Evolutionary conservation across 37 sponge, comb jelly and placozoan species (phyloP), one percentile per base, ranked within the genome.

Genomic region (Hormiphora californensis): DNA sequence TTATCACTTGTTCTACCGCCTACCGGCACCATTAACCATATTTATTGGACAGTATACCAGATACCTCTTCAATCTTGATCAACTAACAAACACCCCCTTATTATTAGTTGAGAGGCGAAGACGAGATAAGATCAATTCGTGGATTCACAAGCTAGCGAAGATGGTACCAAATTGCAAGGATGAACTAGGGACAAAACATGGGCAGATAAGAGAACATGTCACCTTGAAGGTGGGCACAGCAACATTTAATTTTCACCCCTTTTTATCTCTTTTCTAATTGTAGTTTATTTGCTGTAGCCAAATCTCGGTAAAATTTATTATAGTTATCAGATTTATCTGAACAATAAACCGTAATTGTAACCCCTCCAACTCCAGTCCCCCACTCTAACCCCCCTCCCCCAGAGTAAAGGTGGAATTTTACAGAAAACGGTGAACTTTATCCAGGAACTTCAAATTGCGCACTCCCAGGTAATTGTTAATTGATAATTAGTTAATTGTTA

Each of bases 81-180:
- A 8, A 46, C 12, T 8, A 46, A 8, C 51, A 8, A 46, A 15
- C 11, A 15, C 12, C 8, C 12, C 8, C 8, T 46, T 12, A 15
- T 12, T 17, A 28, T 15, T 40, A 95, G 93, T 95, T 59, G 95
- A 95, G 87, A 53, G 95, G 0, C 61, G 95, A 7, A 37, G 95
- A 39, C 86, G 95, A 41, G 95, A 95, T 57, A 87, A 92, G 37
- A 95, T 95, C 86, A 95, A 95, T 87, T 90, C 88, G 51, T 86
- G 93, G 89, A 95, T 91, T n/a, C 88, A 90, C 78, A 90, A 69
- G 21, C 85, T 95, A 25, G 93, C 93, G 19, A 89, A 91, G 89
- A 73, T 95, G 39, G 92, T 95, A 22, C 95, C 95, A 22, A 93
- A 89, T 27, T 94, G 95, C 65, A 94, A 94, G 91, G 91, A 94